Base-by-base conservation (phyloP, 2,113 vertebrate genomes). In the Garra rufa region DNA sequence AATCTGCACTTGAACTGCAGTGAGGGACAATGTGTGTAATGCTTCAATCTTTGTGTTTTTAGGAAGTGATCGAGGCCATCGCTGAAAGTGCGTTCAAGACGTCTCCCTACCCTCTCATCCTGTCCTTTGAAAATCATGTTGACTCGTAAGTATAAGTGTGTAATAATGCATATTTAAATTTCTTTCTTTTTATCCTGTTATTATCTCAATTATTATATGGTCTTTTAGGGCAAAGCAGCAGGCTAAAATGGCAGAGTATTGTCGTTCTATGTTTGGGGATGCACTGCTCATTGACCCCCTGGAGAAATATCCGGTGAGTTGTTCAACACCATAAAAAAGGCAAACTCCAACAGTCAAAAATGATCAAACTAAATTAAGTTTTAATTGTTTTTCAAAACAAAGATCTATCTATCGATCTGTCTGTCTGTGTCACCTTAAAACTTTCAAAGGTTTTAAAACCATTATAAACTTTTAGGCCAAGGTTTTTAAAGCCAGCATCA, bases 71-170 rank as follows among this genome's bases (percentile, higher is more conserved):
- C 0, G 97, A 98, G 87, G 97, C 97, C 34, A 98, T 98, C 1
- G 96, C 97, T 0, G 97, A 98, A 89, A 95, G 93, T 0, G 96
- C 96, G 1, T 98, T 98, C 88, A 98, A 97, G 92, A 95, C 96
- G 3, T 97, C 97, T 0, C 94, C 91, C 0, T 98, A 96, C 82
- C 97, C 97, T 0, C 82, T 98, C 86, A 96, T 98, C 90, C 95
- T 98, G 3, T 98, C 97, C 34, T 98, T 98, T 6, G 97, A 98
- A 90, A 98, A 98, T 90, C 97, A 98, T 9, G 97, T 98, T 0
- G 97, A 97, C 89, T 97, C 96, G 97, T 98, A 91, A 97, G 97
- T 96, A 52, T 3, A 26, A n/a, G 41, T 83, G 14, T 81, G 9
- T 24, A 19, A 13, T 44, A 14, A 44, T 48, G 55, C 24, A 34